Evolutionary conservation across 2,113 vertebrate species (phyloP), one percentile per base, ranked within the genome.

Genomic region (Anhinga anhinga): DNA sequence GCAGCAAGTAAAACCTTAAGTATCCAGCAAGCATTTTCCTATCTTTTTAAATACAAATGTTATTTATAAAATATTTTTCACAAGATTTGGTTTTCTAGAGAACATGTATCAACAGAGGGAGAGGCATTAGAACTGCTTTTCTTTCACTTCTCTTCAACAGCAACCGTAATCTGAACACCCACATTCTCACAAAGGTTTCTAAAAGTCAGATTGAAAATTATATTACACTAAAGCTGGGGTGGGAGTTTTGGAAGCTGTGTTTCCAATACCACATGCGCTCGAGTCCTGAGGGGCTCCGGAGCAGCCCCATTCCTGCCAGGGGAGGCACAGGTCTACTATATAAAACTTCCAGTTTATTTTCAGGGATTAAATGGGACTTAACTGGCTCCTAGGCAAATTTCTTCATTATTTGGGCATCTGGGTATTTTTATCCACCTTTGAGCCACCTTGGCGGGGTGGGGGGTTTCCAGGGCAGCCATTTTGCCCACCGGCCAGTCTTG

Each of bases 401-500:
- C 11, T 50, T 56, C 32, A 13, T 42, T 66, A 8, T 74, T 77
- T 0, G 4, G 67, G 25, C 15, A 26, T 7, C 27, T 65, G 63
- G 13, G 22, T 62, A 29, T 5, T 21, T 56, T 66, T 49, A 45
- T 34, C 26, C 32, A 45, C 19, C 29, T 69, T n/a, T 1, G 11
- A 55, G 66, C 69, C 34, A 11, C 8, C 19, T 25, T 53, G 49
- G 66, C 29, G 20, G 49, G 44, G 45, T 45, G 44, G 7, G 38
- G 62, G 42, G 4, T 45, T 67, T 73, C 74, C 80, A 71, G 56
- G 23, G 42, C 15, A 40, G 34, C 13, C 38, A 1, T 21, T n/a
- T 72, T 2, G 1, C 30, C 56, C n/a, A 0, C 12, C 0, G 0
- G 42, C 63, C 74, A 18, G 59, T 50, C 52, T n/a, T 1, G 0